Evolutionary conservation across 2,113 vertebrate genomes (phyloP), one percentile per base, ranked within the genome.

Genomic region (Pangasianodon hypophthalmus): DNA sequence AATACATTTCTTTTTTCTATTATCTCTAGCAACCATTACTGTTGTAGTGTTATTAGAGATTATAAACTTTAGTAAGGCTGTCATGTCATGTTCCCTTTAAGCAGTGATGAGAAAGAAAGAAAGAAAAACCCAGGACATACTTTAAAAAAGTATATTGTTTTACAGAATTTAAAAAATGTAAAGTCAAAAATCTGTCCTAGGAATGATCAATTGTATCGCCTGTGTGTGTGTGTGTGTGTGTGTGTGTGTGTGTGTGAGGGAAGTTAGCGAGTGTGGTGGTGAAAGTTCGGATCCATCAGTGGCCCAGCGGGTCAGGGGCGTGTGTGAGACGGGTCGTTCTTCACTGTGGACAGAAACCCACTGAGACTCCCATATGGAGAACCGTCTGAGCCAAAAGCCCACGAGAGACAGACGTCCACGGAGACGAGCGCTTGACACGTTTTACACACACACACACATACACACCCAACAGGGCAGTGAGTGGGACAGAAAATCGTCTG

Each of bases 261-360:
- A 64, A 84, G 56, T 24, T 60, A 41, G 10, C 6, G 19, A 37
- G 41, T 46, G 84, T 71, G 37, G 26, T 83, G 32, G 84, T 29
- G 24, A 37, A 50, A 71, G 64, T 86, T 86, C 48, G 11, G 89
- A 96, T 96, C 94, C 91, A 95, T 96, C 95, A 95, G 93, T 54
- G 14, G 26, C 94, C 77, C 96, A 95, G 96, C 93, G 14, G 94
- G 95, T 92, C 93, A 56, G 41, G 58, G 91, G 92, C 89, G 92
- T 89, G 90, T 80, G 71, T 93, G 93, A 93, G 88, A 92, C 92
- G 92, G 93, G 91, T 88, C 94, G 95, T 95, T 93, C 89, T 95
- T 96, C 94, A 96, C 91, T 60, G 75, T 91, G 93, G 91, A 90
- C 71, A 58, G 82, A 91, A 87, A 85, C 91, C 91, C 87, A 91